Conservation (phyloP, 1,140 invertebrate species). For the Drosophila mayri region DNA sequence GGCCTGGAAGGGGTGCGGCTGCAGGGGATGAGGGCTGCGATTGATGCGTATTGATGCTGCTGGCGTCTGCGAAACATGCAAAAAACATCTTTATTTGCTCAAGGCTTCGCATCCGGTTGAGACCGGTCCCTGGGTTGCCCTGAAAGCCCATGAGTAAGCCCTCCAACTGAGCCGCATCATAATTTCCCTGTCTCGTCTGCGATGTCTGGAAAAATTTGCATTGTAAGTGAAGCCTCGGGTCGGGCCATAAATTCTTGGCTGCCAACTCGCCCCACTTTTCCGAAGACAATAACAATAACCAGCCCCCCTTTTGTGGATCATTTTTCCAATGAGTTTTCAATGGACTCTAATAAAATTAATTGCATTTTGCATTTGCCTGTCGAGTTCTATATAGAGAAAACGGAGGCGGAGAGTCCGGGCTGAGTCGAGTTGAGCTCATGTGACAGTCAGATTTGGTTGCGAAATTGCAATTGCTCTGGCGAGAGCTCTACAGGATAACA, state of each 20-base stretch:
- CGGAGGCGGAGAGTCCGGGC: neutral
- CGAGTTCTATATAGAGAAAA: conserved; percentile 30
- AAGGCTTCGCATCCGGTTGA: conserved; percentile 64
- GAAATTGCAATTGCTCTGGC: conserved; percentile 33
- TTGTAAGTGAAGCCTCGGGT: conserved; percentile 60
- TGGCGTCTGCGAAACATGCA: conserved; percentile 64
- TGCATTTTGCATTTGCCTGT: conserved; percentile 61
- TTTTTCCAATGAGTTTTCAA: conserved; percentile 57
- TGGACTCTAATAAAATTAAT: conserved; percentile 68
- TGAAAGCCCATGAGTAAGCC: conserved; percentile 33
- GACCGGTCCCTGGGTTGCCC: conserved; percentile 20
- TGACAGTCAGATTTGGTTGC: conserved; percentile 40
- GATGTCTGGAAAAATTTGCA: conserved; percentile 55
- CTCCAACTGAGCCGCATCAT: conserved; percentile 53
- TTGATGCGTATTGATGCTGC: conserved; percentile 81
- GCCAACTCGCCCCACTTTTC: neutral
- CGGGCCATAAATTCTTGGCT: conserved; percentile 37
- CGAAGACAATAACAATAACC: neutral
- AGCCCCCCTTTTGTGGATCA: neutral
- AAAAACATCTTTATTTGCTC: conserved; percentile 75
- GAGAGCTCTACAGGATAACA: neutral
- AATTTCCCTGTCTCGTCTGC: conserved; percentile 30
- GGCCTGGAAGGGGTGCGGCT: conserved; percentile 1
- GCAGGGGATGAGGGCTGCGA: conserved; percentile 21
- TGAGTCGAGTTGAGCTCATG: conserved; percentile 38